Evolutionary conservation across 1,140 invertebrate species (phyloP).

Genomic region (Drosophila tani): DNA sequence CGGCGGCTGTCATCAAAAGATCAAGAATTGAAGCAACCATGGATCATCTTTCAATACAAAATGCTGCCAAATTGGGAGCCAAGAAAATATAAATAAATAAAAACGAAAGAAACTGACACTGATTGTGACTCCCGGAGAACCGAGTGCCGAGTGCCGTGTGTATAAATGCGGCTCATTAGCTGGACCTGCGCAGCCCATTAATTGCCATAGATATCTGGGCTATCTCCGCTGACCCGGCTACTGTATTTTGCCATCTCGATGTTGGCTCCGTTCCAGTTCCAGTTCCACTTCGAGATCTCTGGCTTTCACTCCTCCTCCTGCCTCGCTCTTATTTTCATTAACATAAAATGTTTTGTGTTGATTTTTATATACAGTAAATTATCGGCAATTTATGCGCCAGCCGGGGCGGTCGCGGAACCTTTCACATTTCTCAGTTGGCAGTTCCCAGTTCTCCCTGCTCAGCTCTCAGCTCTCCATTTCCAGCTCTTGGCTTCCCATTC

Average conservation of each 20-base stretch:
- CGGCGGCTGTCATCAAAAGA: slow-evolving; percentile 56
- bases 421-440: slow-evolving; percentile 65
- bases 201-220: slow-evolving; percentile 59
- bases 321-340: slow-evolving; percentile 78
- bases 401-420: slow-evolving; percentile 51
- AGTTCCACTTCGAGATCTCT: slow-evolving; percentile 30
- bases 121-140: neutral
- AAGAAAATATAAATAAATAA: neutral
- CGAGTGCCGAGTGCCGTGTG: neutral
- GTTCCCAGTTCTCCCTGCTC: neutral
- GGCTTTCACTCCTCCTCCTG: slow-evolving; percentile 55
- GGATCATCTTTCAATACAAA: neutral
- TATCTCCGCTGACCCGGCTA: slow-evolving; percentile 41
- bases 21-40: slow-evolving; percentile 1
- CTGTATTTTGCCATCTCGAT: slow-evolving; percentile 38
- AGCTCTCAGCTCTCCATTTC: no score
- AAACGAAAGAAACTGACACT: slow-evolving; percentile 13
- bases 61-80: neutral
- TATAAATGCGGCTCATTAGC: slow-evolving; percentile 69
- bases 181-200: slow-evolving; percentile 55
- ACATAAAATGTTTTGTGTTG: slow-evolving; percentile 84
- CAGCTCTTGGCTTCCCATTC: slow-evolving; percentile 47
- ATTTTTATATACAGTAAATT: slow-evolving; percentile 81
- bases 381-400: slow-evolving; percentile 69
- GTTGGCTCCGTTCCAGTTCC: slow-evolving; percentile 4